These are phyloP conservation scores for Neomorphus geoffroyi DNA, from an alignment of 2,797 vertebrate genomes.

Conservation along the genomic window DNA sequence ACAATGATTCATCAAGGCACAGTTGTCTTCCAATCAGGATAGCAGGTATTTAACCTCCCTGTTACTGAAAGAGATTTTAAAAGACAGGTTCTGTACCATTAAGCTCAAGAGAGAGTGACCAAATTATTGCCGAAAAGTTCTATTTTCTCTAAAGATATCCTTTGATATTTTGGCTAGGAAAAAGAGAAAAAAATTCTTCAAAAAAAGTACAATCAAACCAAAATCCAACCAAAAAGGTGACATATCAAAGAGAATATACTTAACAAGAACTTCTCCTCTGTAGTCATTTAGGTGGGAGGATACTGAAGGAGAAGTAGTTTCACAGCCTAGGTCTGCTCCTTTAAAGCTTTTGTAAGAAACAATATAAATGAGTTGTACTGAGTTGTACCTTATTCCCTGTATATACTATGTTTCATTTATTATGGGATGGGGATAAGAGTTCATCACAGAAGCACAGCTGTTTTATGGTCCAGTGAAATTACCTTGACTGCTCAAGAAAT, in stretches of 20 bases:
- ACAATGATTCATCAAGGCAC: neutral
- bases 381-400: neutral
- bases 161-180: neutral
- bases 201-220: neutral
- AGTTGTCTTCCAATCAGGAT: neutral
- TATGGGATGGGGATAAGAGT: neutral
- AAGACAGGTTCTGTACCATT: neutral
- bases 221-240: neutral
- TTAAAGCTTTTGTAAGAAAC: neutral
- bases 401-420: neutral
- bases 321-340: neutral
- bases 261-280: neutral
- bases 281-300: neutral
- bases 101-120: neutral
- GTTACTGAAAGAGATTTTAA: neutral
- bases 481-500: neutral
- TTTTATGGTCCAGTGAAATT: conserved; percentile 10
- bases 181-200: neutral
- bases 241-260: neutral
- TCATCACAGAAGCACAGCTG: neutral
- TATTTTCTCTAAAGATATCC: neutral
- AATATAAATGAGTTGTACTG: neutral
- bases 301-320: neutral
- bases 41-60: neutral
- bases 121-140: neutral